Base-by-base conservation (phyloP, 2,113 vertebrate genomes). In the Odontophorus gujanensis region DNA sequence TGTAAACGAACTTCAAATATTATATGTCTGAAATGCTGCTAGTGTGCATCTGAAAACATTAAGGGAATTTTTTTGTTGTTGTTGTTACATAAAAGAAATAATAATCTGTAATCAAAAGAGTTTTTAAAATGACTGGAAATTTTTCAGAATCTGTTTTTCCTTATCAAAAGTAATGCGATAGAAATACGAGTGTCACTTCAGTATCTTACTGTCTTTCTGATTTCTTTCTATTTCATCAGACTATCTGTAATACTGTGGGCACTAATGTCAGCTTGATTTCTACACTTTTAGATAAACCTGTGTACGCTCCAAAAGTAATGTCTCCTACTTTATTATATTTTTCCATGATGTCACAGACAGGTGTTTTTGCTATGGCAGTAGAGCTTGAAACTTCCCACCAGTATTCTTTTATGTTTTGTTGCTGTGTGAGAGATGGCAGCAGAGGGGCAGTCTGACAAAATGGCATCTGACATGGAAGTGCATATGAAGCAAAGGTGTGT, bases 1-100 rank as follows among this genome's bases (percentile, higher is more conserved):
- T 93, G 30, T 79, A 95, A 92, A 72, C 81, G 65, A 91, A 81
- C 69, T 79, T 94, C 72, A 75, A 91, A 58, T 20, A 6, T 65
- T 79, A 61, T 58, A 88, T 81, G 53, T 84, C 89, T 91, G 17
- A 55, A 78, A 8, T 36, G 40, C 71, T 95, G 75, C 65, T 59
- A 93, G 21, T 38, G 51, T 85, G 8, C n/a, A 73, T 94, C 42
- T 47, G 80, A 76, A 96, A 68, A 47, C 3, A 18, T 30, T 71
- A 78, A 3, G 30, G n/a, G 45, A 42, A 77, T 69, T 85, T 6
- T n/a, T 65, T 51, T 7, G 6, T 28, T 85, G 74, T 79, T 73
- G 6, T 26, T 13, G n/a, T 53, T 48, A 85, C 3, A 22, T 30
- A 38, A 88, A 48, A 81, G 53, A 43, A 75, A 76, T 18, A n/a